phyloP scores from a whole-genome alignment of 2,113 vertebrate species.

The Edolisoma coerulescens region DNA sequence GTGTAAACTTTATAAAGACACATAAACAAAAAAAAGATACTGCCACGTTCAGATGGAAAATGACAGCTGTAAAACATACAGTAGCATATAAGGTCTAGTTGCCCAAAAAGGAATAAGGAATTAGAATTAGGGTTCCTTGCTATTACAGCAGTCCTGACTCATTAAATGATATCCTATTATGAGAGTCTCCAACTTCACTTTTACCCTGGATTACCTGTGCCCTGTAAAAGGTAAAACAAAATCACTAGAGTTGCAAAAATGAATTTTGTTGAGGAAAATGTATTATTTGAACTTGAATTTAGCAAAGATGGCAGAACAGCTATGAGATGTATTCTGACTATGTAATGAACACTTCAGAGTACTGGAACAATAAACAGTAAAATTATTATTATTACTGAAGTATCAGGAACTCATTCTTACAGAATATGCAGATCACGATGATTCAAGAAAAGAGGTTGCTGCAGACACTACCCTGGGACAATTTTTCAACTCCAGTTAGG shows the following conservation, averaged over 20 bases:
- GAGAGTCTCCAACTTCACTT: background rate
- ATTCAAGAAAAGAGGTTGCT: background rate
- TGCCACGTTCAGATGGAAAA: background rate
- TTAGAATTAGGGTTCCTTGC: background rate
- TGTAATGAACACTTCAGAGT: background rate
- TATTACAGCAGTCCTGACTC: background rate
- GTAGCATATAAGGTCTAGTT: background rate
- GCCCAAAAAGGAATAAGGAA: background rate
- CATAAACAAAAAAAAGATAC: background rate
- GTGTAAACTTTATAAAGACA: background rate
- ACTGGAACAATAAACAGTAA: background rate
- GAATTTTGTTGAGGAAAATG: background rate
- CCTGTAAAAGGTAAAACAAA: background rate
- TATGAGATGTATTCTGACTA: background rate
- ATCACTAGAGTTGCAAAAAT: background rate
- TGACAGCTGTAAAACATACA: background rate
- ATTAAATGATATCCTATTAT: background rate
- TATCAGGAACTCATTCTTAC: background rate
- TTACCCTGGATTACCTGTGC: background rate
- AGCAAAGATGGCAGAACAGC: background rate
- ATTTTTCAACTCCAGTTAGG: background rate
- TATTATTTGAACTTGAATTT: background rate
- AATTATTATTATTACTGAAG: background rate
- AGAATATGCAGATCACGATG: background rate
- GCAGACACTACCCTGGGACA: background rate